These are phyloP conservation scores for Goniozus legneri DNA, from an alignment of 1,140 invertebrate genomes.

Conservation along the genomic window DNA sequence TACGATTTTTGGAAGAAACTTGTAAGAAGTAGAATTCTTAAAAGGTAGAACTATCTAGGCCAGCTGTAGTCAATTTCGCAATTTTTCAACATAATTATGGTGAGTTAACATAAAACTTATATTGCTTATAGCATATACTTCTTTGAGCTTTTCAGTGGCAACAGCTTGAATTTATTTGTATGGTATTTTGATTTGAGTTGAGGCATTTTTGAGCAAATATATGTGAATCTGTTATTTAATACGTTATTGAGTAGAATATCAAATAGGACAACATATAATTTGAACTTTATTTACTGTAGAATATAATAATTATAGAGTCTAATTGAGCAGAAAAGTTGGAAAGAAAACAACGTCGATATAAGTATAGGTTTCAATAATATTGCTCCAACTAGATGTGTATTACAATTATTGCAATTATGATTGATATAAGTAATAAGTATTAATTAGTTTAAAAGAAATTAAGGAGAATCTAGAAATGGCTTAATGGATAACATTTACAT, in stretches of 20 bases:
- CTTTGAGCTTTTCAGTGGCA: too few relatives aligned
- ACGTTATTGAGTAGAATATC: too few relatives aligned
- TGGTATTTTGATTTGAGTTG: too few relatives aligned
- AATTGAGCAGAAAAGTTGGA: slow-evolving; percentile 5
- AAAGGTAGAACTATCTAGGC: slow-evolving; percentile 28
- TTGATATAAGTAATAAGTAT: too few relatives aligned
- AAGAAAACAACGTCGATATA: neutral
- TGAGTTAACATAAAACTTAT: neutral
- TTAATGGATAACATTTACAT: neutral
- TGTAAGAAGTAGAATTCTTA: slow-evolving; percentile 5
- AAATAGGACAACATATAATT: too few relatives aligned
- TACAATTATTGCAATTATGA: neutral
- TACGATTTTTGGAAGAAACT: slow-evolving; percentile 3
- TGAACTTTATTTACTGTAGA: too few relatives aligned
- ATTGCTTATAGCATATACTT: neutral
- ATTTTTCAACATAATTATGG: slow-evolving; percentile 26
- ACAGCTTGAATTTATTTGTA: too few relatives aligned
- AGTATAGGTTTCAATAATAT: neutral
- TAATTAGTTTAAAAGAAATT: too few relatives aligned
- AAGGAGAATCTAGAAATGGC: too few relatives aligned
- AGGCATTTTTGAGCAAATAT: neutral
- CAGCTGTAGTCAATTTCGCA: slow-evolving; percentile 39
- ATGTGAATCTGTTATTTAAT: too few relatives aligned
- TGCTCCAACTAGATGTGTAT: neutral
- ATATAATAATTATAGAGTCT: neutral